Percentiles rank a stretch among this genome's conserved stretches.
Conservation (phyloP, 2,888 invertebrate species). For the Spisula subtruncata region DNA sequence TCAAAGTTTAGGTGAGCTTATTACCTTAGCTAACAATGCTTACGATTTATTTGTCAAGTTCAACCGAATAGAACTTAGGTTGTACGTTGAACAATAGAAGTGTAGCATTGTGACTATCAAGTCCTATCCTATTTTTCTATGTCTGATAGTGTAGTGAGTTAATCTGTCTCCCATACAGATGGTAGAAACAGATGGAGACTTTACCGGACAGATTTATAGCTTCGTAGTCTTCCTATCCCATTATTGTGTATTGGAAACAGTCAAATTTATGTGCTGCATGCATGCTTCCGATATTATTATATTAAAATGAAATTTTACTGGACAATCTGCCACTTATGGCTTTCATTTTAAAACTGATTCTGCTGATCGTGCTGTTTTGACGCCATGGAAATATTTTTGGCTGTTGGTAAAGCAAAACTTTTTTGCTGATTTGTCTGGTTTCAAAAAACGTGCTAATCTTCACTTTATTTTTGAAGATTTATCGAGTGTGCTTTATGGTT, state of each 20-base stretch:
- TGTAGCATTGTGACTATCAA: background rate
- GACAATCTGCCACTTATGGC: too few species aligned
- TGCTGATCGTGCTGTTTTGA: background rate
- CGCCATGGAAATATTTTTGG: background rate
- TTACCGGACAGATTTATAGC: background rate
- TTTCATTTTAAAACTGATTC: too few species aligned
- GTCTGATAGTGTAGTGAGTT: background rate
- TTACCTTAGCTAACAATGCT: background rate
- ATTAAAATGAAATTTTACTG: background rate
- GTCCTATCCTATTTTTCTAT: background rate
- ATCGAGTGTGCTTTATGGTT: background rate
- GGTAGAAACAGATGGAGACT: background rate
- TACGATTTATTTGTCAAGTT: slow-evolving; percentile 4
- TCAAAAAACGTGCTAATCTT: background rate
- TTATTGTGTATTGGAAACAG: background rate
- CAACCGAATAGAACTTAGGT: background rate
- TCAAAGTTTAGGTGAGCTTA: slow-evolving; percentile 9
- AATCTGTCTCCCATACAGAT: background rate
- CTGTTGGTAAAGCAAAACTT: background rate
- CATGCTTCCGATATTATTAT: background rate
- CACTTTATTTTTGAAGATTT: background rate
- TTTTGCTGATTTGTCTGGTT: background rate
- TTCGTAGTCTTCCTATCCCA: background rate
- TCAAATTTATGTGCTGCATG: background rate
- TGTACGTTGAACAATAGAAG: background rate